Evolutionary conservation across 2,797 vertebrate genomes (phyloP).

Genomic region (Poeciliopsis infans): DNA sequence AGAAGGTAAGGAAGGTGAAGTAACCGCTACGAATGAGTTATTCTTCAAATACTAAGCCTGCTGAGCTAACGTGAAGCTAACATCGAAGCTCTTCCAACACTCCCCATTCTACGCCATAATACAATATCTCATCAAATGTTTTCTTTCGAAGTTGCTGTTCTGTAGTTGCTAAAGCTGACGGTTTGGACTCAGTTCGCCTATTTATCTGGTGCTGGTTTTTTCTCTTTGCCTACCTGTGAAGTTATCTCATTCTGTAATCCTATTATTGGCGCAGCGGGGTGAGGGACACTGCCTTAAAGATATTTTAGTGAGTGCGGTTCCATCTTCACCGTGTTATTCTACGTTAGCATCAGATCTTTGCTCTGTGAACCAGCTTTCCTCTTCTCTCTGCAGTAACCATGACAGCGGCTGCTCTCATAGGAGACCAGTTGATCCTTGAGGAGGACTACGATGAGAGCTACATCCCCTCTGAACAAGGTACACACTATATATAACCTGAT

Average conservation of each 20-base stretch:
- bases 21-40: neutral
- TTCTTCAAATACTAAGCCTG: conserved; percentile 14
- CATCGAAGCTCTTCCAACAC: neutral
- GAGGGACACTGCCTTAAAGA: neutral
- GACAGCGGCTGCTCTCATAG: conserved; percentile 77
- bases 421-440: conserved; percentile 92
- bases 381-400: conserved; percentile 66
- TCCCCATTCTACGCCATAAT: neutral
- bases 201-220: neutral
- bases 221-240: neutral
- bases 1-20: conserved; percentile 49
- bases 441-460: conserved; percentile 92
- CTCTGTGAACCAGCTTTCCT: neutral
- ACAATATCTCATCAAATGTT: neutral
- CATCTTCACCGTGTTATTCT: neutral
- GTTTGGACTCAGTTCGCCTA: neutral
- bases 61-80: conserved; percentile 46
- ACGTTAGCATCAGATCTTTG: too few relatives aligned
- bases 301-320: neutral
- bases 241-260: neutral
- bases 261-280: neutral
- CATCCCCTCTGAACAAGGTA: conserved; percentile 89
- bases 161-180: neutral
- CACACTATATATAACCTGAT: neutral
- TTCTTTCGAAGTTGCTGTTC: neutral